A percentile compares a stretch with the other conserved stretches of the same genome.
These are phyloP conservation scores for Hoplodrina ambigua DNA, from an alignment of 2,888 invertebrate species.

Conservation along the genomic window DNA sequence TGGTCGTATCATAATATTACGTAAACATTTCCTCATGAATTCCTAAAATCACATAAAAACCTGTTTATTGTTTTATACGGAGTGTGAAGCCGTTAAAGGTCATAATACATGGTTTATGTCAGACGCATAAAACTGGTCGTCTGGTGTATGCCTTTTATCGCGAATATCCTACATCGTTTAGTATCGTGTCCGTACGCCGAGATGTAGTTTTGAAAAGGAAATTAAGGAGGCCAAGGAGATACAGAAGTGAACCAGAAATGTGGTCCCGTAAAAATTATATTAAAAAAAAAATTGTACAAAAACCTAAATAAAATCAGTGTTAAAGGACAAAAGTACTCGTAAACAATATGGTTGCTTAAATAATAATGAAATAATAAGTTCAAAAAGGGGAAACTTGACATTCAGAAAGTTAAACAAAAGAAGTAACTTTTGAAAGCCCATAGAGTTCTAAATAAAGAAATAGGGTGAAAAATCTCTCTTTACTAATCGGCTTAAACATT, in stretches of 20 bases:
- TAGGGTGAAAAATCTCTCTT: background rate
- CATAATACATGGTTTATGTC: slow-evolving; percentile 42
- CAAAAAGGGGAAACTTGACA: background rate
- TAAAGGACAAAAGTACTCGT: background rate
- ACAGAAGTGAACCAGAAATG: background rate
- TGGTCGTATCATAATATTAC: slow-evolving; percentile 4
- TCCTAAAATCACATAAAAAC: slow-evolving; percentile 29
- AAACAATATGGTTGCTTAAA: background rate
- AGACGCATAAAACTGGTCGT: slow-evolving; percentile 21
- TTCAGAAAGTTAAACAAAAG: slow-evolving; percentile 11
- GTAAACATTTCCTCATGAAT: slow-evolving; percentile 39
- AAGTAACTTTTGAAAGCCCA: slow-evolving; percentile 13
- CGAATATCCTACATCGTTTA: slow-evolving; percentile 6
- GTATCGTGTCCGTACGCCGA: background rate
- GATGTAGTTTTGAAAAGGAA: background rate
- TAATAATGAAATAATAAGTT: slow-evolving; percentile 11
- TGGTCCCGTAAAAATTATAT: no score
- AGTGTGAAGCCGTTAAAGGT: slow-evolving; percentile 24
- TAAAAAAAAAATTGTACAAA: background rate
- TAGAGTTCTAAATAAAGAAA: background rate
- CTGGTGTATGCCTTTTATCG: slow-evolving; percentile 18
- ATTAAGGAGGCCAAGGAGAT: background rate
- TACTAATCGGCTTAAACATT: slow-evolving; percentile 4
- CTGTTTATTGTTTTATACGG: slow-evolving; percentile 48
- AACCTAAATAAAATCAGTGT: background rate